phyloP scores from a whole-genome alignment of 1,140 invertebrate species.

The Ephestia elutella region DNA sequence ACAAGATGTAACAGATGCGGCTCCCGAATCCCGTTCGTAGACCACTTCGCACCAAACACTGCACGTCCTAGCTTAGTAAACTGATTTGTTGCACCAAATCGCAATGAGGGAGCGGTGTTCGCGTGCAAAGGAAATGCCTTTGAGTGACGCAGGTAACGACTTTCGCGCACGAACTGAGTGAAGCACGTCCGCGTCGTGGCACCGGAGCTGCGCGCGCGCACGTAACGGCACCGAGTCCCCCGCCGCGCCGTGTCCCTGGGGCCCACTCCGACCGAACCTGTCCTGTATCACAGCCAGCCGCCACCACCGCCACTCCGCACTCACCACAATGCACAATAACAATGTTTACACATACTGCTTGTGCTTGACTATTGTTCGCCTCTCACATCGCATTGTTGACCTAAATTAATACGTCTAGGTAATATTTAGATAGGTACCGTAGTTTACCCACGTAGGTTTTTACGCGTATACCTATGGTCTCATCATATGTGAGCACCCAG shows the following conservation, averaged over 20 bases:
- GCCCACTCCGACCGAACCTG: conserved; percentile 33
- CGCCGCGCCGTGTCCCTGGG: conserved; percentile 39
- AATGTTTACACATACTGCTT: conserved; percentile 1
- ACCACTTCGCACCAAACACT: conserved; percentile 29
- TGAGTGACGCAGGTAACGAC: conserved; percentile 66
- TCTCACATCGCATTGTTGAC: conserved; percentile 6
- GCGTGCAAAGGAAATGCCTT: conserved; percentile 61
- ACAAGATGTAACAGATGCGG: conserved; percentile 24
- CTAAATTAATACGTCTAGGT: neutral
- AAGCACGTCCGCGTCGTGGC: conserved; percentile 72
- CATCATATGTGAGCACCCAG: too few relatives aligned
- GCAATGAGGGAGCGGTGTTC: conserved; percentile 37
- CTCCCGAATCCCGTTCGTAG: conserved; percentile 19
- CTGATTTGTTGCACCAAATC: conserved; percentile 42
- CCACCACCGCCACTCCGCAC: conserved; percentile 9
- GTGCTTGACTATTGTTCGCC: neutral
- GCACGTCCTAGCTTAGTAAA: conserved; percentile 23
- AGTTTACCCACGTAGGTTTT: too few relatives aligned
- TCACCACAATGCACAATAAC: conserved; percentile 8
- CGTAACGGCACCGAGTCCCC: conserved; percentile 63
- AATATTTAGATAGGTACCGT: too few relatives aligned
- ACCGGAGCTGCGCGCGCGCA: conserved; percentile 55
- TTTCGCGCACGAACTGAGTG: conserved; percentile 73
- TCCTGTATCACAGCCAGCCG: conserved; percentile 23
- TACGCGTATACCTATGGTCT: too few relatives aligned